These are phyloP conservation scores for Anguilla pacifica DNA, from an alignment of 2,797 vertebrate species.

Conservation along the genomic window DNA sequence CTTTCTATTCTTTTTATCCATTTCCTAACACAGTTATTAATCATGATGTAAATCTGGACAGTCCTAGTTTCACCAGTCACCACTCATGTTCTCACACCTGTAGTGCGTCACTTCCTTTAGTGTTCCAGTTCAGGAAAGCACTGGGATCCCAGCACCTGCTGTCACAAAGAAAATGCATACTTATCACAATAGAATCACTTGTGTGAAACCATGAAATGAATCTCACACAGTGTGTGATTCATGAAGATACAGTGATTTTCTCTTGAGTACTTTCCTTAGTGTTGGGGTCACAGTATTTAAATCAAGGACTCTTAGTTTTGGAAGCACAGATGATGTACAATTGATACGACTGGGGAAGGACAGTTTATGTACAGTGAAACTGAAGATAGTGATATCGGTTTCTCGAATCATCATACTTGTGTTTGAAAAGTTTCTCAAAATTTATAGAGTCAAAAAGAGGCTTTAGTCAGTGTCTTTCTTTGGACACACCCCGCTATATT, in stretches of 20 bases:
- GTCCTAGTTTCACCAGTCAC: neutral
- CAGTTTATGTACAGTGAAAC: neutral
- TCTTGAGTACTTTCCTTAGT: neutral
- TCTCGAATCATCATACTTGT: neutral
- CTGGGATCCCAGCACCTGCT: neutral
- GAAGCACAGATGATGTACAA: no score
- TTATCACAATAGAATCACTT: neutral
- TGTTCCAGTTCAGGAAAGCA: neutral
- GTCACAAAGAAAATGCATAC: neutral
- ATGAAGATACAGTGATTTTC: neutral
- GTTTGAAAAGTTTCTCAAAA: neutral
- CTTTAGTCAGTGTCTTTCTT: neutral
- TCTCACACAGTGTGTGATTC: neutral
- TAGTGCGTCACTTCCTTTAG: neutral
- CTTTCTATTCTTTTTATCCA: neutral
- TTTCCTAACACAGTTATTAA: neutral
- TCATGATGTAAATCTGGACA: neutral
- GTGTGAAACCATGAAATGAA: neutral
- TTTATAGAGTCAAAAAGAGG: neutral
- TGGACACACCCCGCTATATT: neutral
- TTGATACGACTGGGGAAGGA: neutral
- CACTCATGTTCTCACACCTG: neutral
- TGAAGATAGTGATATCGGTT: neutral
- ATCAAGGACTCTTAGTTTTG: neutral
- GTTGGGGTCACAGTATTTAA: neutral